Evolutionary conservation across 1,140 invertebrate genomes (phyloP).

Genomic region (Caenorhabditis briggsae): DNA sequence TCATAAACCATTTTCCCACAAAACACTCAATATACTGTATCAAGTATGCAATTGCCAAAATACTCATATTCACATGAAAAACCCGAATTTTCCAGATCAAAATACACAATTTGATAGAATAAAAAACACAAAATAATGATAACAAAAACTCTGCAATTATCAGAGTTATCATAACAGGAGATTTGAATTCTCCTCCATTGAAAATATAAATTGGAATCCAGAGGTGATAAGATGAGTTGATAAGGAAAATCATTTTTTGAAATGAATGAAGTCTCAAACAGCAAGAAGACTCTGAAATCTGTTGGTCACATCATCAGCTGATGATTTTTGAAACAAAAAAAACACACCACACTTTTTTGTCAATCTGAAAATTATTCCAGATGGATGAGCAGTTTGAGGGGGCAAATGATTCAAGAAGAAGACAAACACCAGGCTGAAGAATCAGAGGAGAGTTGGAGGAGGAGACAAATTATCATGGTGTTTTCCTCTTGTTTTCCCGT

Average conservation of each 20-base stretch:
- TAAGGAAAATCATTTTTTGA: not conserved
- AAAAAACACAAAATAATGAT: not conserved
- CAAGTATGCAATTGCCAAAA: not conserved
- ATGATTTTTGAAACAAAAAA: too few relatives aligned
- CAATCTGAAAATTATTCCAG: too few relatives aligned
- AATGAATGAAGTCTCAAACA: too few relatives aligned
- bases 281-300: too few relatives aligned
- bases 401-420: too few relatives aligned
- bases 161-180: not conserved
- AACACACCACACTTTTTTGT: too few relatives aligned
- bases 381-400: too few relatives aligned
- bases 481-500: too few relatives aligned
- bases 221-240: not conserved
- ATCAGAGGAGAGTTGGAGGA: too few relatives aligned
- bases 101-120: not conserved
- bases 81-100: not conserved
- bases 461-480: too few relatives aligned
- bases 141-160: not conserved
- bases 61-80: constrained; percentile 6
- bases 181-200: not conserved
- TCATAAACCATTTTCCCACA: not conserved
- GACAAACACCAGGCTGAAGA: too few relatives aligned
- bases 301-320: too few relatives aligned
- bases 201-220: constrained; percentile 1
- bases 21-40: constrained; percentile 2